phyloP scores from a whole-genome alignment of 2,113 vertebrate species.

The Ptyas mucosa region DNA sequence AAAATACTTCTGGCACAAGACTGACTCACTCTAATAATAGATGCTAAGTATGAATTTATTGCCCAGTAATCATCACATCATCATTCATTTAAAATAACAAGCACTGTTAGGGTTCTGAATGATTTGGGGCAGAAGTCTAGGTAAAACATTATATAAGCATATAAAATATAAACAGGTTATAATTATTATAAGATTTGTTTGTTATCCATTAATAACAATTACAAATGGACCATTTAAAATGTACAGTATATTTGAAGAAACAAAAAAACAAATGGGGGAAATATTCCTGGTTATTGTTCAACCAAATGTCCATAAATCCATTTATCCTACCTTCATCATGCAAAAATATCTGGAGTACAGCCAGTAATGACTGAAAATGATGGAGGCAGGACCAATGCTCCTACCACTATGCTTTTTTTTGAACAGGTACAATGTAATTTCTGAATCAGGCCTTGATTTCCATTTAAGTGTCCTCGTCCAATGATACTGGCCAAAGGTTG shows the following conservation, averaged over 20 bases:
- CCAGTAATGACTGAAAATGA: neutral
- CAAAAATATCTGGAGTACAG: neutral
- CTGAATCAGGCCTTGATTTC: conserved; percentile 27
- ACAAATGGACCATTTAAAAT: neutral
- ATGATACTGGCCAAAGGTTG: neutral
- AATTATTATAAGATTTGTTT: conserved; percentile 32
- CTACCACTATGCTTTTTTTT: neutral
- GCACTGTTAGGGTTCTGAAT: conserved; percentile 55
- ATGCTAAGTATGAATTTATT: conserved; percentile 58
- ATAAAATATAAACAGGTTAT: conserved; percentile 21
- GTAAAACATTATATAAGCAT: conserved; percentile 38
- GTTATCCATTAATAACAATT: conserved; percentile 52
- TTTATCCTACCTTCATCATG: neutral
- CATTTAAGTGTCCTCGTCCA: conserved; percentile 41
- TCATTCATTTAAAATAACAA: conserved; percentile 40
- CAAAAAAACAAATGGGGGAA: neutral
- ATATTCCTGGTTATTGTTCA: neutral
- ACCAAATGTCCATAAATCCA: neutral
- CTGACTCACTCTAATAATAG: conserved; percentile 54
- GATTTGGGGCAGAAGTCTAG: conserved; percentile 49
- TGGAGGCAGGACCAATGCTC: neutral
- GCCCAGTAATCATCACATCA: conserved; percentile 43
- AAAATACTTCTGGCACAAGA: conserved; percentile 61
- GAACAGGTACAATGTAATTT: neutral
- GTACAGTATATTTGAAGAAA: conserved; percentile 22